Conservation (phyloP, 2,888 invertebrate species). For the Sympetrum striolatum region DNA sequence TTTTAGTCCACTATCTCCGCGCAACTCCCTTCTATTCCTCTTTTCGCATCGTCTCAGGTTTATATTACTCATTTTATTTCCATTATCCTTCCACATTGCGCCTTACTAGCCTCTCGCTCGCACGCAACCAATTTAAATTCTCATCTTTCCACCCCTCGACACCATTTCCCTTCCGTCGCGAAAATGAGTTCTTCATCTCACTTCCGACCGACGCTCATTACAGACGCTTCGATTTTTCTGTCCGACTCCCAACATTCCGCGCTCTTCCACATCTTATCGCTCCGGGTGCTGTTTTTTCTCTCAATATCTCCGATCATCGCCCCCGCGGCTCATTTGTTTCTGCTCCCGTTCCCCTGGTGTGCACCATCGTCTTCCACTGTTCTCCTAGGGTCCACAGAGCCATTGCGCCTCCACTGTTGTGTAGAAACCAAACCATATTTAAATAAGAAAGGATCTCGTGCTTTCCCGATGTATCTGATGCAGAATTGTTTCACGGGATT, state of each 20-base stretch:
- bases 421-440: background rate
- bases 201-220: background rate
- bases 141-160: background rate
- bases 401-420: background rate
- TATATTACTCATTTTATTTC: background rate
- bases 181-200: background rate
- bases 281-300: background rate
- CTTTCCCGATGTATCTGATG: too few species aligned
- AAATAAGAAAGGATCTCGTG: too few species aligned
- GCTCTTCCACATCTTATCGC: background rate
- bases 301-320: background rate
- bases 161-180: background rate
- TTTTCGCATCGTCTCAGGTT: too few species aligned
- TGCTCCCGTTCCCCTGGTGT: background rate
- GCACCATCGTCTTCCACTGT: background rate
- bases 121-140: too few species aligned
- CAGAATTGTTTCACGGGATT: too few species aligned
- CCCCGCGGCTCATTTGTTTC: background rate
- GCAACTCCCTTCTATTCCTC: too few species aligned
- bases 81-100: background rate
- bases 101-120: background rate
- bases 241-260: background rate
- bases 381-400: background rate
- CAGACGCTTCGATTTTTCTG: background rate
- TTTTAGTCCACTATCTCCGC: background rate